phyloP scores from a whole-genome alignment of 2,797 vertebrate genomes.

The Limosa lapponica region DNA sequence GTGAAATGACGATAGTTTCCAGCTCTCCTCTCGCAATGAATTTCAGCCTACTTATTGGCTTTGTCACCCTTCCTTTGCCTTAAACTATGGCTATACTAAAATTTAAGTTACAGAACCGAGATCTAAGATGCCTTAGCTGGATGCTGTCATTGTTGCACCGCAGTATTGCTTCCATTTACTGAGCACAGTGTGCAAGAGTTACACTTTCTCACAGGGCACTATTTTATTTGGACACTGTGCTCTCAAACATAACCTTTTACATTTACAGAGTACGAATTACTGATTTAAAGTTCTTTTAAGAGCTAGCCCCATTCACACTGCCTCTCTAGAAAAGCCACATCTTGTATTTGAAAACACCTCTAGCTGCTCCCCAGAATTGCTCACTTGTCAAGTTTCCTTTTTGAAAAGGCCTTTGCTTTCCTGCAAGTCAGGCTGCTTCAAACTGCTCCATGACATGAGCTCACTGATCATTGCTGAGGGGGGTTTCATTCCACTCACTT shows the following conservation, averaged over 20 bases:
- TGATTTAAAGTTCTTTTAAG: not conserved
- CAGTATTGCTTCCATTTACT: not conserved
- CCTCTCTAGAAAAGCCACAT: not conserved
- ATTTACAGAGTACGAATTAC: not conserved
- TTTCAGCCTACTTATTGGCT: not conserved
- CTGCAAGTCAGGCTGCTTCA: not conserved
- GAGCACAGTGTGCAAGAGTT: not conserved
- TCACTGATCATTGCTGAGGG: not conserved
- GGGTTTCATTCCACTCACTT: conserved; percentile 10
- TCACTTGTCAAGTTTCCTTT: not conserved
- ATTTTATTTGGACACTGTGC: not conserved
- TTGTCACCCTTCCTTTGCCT: not conserved
- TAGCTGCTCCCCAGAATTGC: not conserved
- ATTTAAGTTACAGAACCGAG: not conserved
- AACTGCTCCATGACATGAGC: not conserved
- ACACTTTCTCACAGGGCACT: not conserved
- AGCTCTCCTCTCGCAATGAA: not conserved
- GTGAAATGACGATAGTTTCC: not conserved
- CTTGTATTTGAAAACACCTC: not conserved
- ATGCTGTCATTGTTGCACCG: not conserved
- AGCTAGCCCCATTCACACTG: not conserved
- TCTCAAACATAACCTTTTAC: not conserved
- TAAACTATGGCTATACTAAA: not conserved
- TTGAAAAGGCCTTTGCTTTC: not conserved
- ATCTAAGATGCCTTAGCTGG: not conserved